These are phyloP conservation scores for Montipora foliosa DNA, from an alignment of 64 coral and sea anemone genomes.

Conservation along the genomic window DNA sequence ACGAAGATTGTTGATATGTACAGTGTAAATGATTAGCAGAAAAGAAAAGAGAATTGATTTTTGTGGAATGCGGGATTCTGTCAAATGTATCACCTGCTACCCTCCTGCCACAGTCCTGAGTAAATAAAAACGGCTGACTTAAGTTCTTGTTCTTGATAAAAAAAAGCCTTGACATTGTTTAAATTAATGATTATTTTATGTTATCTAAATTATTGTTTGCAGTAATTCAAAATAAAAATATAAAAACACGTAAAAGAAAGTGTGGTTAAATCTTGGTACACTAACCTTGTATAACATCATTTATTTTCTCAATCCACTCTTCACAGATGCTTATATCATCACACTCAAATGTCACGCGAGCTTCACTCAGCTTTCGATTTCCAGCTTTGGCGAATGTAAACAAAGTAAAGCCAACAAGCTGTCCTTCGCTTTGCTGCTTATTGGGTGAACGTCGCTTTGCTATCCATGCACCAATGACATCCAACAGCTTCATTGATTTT, in stretches of 20 bases:
- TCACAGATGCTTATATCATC: constrained; percentile 58
- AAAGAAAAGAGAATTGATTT: too few relatives aligned
- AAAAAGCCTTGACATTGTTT: too few relatives aligned
- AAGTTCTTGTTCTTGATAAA: too few relatives aligned
- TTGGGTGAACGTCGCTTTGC: constrained; percentile 46
- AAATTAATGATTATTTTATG: too few relatives aligned
- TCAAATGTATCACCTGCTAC: too few relatives aligned
- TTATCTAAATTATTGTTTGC: too few relatives aligned
- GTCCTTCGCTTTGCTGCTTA: constrained; percentile 26
- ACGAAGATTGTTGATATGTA: too few relatives aligned
- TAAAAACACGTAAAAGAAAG: not conserved
- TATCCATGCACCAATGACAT: constrained; percentile 84
- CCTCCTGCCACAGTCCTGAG: too few relatives aligned
- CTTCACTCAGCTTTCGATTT: constrained; percentile 60
- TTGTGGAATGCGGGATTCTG: too few relatives aligned
- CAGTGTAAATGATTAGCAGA: too few relatives aligned
- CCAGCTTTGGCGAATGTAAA: constrained; percentile 60
- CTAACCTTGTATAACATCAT: constrained; percentile 71
- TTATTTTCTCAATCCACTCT: constrained; percentile 73
- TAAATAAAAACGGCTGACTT: too few relatives aligned
- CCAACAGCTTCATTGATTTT: constrained; percentile 52
- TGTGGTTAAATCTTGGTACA: not conserved
- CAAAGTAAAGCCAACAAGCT: constrained; percentile 69
- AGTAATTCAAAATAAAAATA: not conserved
- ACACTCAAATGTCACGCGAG: constrained; percentile 75